Conservation (phyloP, 2,888 invertebrate genomes). For the Chromoteleia sp. region DNA sequence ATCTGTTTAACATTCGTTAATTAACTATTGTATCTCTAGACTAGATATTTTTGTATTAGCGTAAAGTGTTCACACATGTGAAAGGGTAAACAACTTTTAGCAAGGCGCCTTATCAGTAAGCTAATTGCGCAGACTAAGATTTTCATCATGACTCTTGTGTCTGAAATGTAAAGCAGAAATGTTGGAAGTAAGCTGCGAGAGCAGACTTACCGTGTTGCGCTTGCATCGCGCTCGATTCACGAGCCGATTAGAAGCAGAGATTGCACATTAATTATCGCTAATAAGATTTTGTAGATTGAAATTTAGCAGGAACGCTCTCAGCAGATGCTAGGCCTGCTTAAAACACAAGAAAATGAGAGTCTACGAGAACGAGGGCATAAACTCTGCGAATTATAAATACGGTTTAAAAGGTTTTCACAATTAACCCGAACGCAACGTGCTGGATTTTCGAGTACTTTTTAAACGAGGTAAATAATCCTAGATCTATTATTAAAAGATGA, state of each 20-base stretch:
- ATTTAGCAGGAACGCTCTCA: conserved; percentile 71
- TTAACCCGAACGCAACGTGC: conserved; percentile 4
- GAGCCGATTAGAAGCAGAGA: conserved; percentile 71
- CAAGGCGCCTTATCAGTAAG: conserved; percentile 48
- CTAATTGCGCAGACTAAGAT: conserved; percentile 54
- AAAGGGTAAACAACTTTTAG: conserved; percentile 54
- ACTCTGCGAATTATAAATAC: conserved; percentile 41
- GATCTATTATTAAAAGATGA: too few species aligned
- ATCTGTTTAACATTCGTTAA: conserved; percentile 43
- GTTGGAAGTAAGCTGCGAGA: conserved; percentile 39
- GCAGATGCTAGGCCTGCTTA: conserved; percentile 41
- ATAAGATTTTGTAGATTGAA: conserved; percentile 78
- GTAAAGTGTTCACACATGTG: conserved; percentile 39
- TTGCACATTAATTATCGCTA: conserved; percentile 79
- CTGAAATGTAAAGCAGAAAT: conserved; percentile 57
- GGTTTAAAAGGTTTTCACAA: conserved; percentile 23
- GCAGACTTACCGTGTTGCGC: conserved; percentile 41
- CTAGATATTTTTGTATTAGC: conserved; percentile 21
- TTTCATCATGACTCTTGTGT: conserved; percentile 57
- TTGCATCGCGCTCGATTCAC: conserved; percentile 54
- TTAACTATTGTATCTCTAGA: conserved; percentile 20
- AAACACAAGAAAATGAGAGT: conserved; percentile 46
- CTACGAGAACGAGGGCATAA: conserved; percentile 16
- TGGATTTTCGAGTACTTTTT: not conserved
- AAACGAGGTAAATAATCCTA: not conserved